These are phyloP conservation scores for Hypotaenidia philippensis DNA, from an alignment of 2,797 vertebrate species.

Conservation along the genomic window DNA sequence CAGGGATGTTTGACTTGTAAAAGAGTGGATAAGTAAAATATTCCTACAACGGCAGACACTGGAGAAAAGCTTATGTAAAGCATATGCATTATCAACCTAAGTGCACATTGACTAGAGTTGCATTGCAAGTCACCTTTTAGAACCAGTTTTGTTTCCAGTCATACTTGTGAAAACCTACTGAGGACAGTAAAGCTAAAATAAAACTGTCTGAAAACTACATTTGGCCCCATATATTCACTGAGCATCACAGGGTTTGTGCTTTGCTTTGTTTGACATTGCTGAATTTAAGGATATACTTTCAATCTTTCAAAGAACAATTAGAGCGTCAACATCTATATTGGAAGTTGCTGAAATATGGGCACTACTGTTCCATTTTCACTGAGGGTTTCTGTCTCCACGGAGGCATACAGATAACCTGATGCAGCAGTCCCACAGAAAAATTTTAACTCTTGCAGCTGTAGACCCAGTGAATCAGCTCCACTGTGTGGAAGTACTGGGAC, in stretches of 20 bases:
- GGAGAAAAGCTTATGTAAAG: background rate
- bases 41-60: background rate
- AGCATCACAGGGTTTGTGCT: background rate
- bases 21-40: background rate
- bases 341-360: background rate
- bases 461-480: background rate
- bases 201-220: background rate
- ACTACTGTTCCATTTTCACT: background rate
- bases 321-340: background rate
- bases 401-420: background rate
- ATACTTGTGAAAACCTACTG: background rate
- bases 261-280: background rate
- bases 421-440: background rate
- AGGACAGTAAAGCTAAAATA: background rate
- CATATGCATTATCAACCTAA: background rate
- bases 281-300: conserved; percentile 15
- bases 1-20: background rate
- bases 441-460: background rate
- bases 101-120: background rate
- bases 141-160: background rate
- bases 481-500: background rate
- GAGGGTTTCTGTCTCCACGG: background rate
- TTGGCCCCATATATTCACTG: background rate
- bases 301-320: conserved; percentile 24
- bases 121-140: background rate